These are phyloP conservation scores for Caenorhabditis latens DNA, from an alignment of 1,140 invertebrate genomes.

Conservation along the genomic window DNA sequence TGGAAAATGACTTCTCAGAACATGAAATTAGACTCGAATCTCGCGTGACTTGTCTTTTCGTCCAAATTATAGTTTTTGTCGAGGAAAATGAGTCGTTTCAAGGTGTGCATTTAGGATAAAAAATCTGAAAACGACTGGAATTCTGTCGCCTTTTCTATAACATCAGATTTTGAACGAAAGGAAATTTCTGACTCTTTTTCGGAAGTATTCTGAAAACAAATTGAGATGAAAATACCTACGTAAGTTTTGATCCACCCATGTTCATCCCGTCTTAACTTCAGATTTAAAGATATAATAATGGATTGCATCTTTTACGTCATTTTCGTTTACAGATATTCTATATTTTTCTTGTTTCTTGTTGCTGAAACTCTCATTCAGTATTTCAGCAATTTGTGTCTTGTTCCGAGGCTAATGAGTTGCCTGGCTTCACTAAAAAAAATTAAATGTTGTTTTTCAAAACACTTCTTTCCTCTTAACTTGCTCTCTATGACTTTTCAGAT, in stretches of 20 bases:
- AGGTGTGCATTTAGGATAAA: neutral
- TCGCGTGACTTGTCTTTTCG: conserved; percentile 11
- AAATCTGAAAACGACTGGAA: neutral
- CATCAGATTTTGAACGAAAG: neutral
- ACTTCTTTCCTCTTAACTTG: neutral
- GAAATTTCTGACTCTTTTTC: no score
- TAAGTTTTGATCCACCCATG: neutral
- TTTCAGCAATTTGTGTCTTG: neutral
- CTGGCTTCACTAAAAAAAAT: neutral
- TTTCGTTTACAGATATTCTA: neutral
- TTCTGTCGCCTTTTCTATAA: neutral
- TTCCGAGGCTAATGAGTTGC: neutral
- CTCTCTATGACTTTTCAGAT: neutral
- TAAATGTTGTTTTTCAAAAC: neutral
- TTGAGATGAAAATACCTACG: neutral
- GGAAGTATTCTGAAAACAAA: no score
- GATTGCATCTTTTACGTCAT: neutral
- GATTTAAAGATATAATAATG: neutral
- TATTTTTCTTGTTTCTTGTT: neutral
- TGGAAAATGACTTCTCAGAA: neutral
- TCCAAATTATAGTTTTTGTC: neutral
- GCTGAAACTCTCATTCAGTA: neutral
- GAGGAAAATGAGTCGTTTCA: neutral
- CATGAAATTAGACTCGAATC: neutral
- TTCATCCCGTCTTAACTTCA: neutral